Percentiles rank a stretch among this genome's conserved stretches.
phyloP scores from a whole-genome alignment of 2,888 invertebrate genomes.

The Leptura quadrifasciata region DNA sequence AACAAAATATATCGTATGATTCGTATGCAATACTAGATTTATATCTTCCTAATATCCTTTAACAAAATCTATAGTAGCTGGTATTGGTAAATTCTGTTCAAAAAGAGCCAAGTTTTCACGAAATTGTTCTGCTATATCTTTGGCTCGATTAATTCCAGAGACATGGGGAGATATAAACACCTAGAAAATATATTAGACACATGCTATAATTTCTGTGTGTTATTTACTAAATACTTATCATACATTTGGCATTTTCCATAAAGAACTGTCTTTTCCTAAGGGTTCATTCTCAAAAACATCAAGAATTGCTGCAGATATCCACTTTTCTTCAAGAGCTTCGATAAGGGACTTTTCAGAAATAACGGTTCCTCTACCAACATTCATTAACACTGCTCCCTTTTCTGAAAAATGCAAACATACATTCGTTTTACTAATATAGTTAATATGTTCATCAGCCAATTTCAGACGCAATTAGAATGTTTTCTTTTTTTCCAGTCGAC shows the following conservation, averaged over 20 bases:
- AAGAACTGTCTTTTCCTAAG: slow-evolving; percentile 72
- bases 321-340: slow-evolving; percentile 74
- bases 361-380: slow-evolving; percentile 77
- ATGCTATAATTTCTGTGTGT: not conserved
- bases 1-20: too few relatives aligned
- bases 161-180: slow-evolving; percentile 71
- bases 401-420: slow-evolving; percentile 50
- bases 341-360: slow-evolving; percentile 75
- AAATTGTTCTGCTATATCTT: slow-evolving; percentile 74
- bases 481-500: too few relatives aligned
- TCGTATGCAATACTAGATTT: too few relatives aligned
- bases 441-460: slow-evolving; percentile 9
- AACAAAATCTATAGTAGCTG: slow-evolving; percentile 69
- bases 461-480: not conserved
- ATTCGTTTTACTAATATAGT: not conserved
- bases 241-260: slow-evolving; percentile 76
- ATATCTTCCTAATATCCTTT: slow-evolving; percentile 70
- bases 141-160: slow-evolving; percentile 70
- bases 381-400: slow-evolving; percentile 75
- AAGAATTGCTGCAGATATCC: slow-evolving; percentile 76
- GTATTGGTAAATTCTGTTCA: slow-evolving; percentile 67
- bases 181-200: slow-evolving; percentile 46
- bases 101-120: slow-evolving; percentile 72
- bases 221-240: slow-evolving; percentile 29
- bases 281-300: slow-evolving; percentile 78